phyloP scores from a whole-genome alignment of 2,797 vertebrate species.

The Neopelma chrysocephalum region DNA sequence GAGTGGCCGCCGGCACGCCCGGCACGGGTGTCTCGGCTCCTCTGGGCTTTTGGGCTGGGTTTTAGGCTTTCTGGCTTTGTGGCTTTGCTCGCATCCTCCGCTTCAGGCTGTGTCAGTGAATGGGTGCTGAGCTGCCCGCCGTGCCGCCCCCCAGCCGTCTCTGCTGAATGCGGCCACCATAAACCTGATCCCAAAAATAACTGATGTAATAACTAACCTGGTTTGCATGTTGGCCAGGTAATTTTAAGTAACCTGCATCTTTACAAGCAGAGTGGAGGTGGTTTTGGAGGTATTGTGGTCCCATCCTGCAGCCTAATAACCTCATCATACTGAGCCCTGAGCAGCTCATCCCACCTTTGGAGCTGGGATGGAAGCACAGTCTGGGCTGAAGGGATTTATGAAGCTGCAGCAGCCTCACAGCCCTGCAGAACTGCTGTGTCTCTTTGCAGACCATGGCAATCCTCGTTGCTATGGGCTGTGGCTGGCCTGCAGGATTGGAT shows the following conservation, averaged over 20 bases:
- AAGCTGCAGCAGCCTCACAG: neutral
- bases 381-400: neutral
- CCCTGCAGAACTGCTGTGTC: neutral
- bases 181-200: neutral
- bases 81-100: neutral
- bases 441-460: neutral
- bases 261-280: neutral
- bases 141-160: neutral
- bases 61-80: neutral
- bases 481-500: neutral
- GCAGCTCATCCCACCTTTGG: neutral
- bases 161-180: neutral
- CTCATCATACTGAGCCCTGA: neutral
- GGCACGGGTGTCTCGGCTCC: neutral
- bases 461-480: neutral
- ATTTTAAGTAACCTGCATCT: neutral
- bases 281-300: neutral
- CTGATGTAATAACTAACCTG: neutral
- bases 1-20: neutral
- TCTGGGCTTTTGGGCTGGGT: neutral
- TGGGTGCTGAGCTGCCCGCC: slow-evolving; percentile 16
- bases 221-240: neutral
- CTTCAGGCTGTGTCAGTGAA: neutral
- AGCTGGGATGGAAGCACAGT: neutral
- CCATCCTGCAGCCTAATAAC: neutral